These are phyloP conservation scores for Rhopalosiphum nymphaeae DNA, from an alignment of 2,888 invertebrate species.

Conservation along the genomic window DNA sequence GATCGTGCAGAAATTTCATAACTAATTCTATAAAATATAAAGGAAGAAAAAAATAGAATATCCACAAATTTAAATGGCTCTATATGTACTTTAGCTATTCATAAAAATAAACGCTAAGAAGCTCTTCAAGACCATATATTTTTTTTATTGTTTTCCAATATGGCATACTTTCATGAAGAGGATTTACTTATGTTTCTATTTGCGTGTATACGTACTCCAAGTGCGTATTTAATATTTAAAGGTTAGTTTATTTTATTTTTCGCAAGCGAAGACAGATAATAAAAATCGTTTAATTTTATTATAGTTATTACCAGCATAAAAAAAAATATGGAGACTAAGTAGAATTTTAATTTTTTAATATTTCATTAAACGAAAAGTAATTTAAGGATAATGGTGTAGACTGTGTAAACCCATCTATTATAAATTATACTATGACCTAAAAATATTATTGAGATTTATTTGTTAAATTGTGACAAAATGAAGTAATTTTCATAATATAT, in stretches of 20 bases:
- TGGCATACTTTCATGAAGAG: background rate
- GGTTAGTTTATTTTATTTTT: background rate
- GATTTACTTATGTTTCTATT: constrained; percentile 1
- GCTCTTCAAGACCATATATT: constrained; percentile 2
- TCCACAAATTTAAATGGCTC: background rate
- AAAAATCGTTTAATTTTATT: background rate
- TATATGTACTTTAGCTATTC: constrained; percentile 1
- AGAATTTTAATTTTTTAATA: background rate
- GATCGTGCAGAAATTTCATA: background rate
- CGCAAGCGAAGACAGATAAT: background rate
- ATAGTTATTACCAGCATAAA: background rate
- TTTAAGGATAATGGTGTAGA: background rate
- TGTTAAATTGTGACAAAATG: background rate
- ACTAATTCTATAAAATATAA: background rate
- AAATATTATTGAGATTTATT: background rate
- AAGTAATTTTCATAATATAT: background rate
- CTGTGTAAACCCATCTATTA: background rate
- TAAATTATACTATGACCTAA: too few species aligned
- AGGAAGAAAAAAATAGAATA: background rate
- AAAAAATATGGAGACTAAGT: background rate
- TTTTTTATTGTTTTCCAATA: constrained; percentile 3
- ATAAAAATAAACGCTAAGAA: constrained; percentile 13
- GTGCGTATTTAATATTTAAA: constrained; percentile 12
- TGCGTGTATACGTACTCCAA: background rate
- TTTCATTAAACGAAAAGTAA: background rate